Conservation (phyloP, 2,888 invertebrate species). For the Parnassius glacialis region DNA sequence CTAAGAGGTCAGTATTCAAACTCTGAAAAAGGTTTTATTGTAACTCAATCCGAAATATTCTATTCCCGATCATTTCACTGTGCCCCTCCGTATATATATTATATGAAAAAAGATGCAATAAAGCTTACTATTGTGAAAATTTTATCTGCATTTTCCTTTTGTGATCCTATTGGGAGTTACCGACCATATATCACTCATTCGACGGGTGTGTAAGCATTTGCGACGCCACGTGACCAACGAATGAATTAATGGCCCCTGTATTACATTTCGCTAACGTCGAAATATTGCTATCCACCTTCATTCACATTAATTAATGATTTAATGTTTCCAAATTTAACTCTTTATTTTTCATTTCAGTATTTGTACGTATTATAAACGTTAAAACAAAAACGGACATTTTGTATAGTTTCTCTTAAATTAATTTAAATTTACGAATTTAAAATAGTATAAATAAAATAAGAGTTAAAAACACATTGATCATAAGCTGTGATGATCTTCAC, state of each 20-base stretch:
- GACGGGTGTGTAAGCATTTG: slow-evolving; percentile 62
- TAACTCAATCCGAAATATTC: too few relatives aligned
- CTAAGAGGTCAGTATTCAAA: too few relatives aligned
- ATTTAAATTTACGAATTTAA: too few relatives aligned
- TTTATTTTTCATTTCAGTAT: slow-evolving; percentile 2
- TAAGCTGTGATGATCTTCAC: too few relatives aligned
- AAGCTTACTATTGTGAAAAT: slow-evolving; percentile 1
- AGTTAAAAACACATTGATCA: too few relatives aligned
- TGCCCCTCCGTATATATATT: too few relatives aligned
- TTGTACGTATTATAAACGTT: too few relatives aligned
- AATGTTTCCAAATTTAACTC: slow-evolving; percentile 15
- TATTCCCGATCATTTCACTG: too few relatives aligned
- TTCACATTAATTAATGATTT: slow-evolving; percentile 25
- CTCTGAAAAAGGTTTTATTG: too few relatives aligned
- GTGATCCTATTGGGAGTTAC: slow-evolving; percentile 24
- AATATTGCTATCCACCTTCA: slow-evolving; percentile 42
- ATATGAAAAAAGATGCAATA: background rate
- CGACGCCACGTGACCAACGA: slow-evolving; percentile 56
- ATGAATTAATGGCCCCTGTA: slow-evolving; percentile 59
- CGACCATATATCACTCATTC: slow-evolving; percentile 58
- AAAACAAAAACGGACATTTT: too few relatives aligned
- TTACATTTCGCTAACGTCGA: slow-evolving; percentile 61
- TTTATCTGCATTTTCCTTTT: slow-evolving; percentile 22
- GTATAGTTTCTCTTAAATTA: too few relatives aligned
- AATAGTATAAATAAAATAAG: too few relatives aligned